Evolutionary conservation across 2,113 vertebrate genomes (phyloP).

Genomic region (Dromas ardeola): DNA sequence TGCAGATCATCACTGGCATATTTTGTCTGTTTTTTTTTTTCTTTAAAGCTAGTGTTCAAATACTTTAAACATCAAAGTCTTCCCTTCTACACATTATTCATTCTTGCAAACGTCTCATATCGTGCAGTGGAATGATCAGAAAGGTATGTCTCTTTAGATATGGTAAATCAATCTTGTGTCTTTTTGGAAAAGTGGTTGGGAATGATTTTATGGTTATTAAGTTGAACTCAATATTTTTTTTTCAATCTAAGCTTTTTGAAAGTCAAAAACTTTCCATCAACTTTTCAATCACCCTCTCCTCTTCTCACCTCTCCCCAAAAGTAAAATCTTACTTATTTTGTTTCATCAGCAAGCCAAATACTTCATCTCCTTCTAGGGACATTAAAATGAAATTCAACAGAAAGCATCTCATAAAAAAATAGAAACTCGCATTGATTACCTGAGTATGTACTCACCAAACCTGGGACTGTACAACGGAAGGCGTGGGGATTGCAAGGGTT

Average conservation of each 20-base stretch:
- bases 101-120: constrained; percentile 21
- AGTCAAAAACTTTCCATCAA: background rate
- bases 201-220: constrained; percentile 28
- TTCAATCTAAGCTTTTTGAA: background rate
- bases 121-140: constrained; percentile 22
- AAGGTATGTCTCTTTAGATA: constrained; percentile 22
- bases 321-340: background rate
- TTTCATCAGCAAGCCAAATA: background rate
- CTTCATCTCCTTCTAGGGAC: background rate
- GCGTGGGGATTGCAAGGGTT: background rate
- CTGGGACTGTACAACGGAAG: background rate
- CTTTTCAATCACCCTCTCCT: background rate
- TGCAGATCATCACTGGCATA: background rate
- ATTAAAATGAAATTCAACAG: background rate
- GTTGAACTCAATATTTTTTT: background rate
- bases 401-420: background rate
- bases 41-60: constrained; percentile 27
- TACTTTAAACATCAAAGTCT: constrained; percentile 34
- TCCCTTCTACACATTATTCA: constrained; percentile 14
- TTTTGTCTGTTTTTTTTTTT: background rate
- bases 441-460: background rate
- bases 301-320: background rate
- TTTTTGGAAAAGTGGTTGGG: constrained; percentile 1
- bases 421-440: background rate
- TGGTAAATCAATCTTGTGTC: constrained; percentile 7